Evolutionary conservation across 1,140 invertebrate genomes (phyloP), one percentile per base, ranked within the genome.

Genomic region (Aphelinus certus): DNA sequence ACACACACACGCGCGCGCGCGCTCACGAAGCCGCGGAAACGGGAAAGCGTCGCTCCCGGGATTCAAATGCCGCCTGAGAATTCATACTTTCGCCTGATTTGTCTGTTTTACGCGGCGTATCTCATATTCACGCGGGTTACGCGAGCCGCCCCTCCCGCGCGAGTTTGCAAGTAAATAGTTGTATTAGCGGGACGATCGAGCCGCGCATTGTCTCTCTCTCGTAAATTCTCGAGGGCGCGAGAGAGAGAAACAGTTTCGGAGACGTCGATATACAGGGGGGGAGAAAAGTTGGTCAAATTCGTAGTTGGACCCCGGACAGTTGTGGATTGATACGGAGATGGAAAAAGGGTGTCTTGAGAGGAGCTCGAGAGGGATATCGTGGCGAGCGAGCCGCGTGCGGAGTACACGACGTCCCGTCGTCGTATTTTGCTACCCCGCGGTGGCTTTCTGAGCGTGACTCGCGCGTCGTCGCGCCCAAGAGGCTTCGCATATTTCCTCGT

Each of bases 151-250:
- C 51, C 51, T 4, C 4, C 51, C 9, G 51, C 4, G 47, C 26
- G 53, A 49, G 58, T 71, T 71, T 53, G 66, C 66, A 68, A 68
- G 10, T 68, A 68, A 57, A 68, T 68, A 68, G 53, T 58, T 67
- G 43, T 65, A 65, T 65, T 65, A 65, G 47, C 63, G 49, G 26
- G 26, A 1, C 5, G 2, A 10, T 7, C 42, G 49, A 47, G 26
- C 1, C 7, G 10, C 5, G 46, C 42, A 26, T 26, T 26, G 26
- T 26, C 26, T 26, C 26, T 7, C 7, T 43, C 2, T 7, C 1
- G 58, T 43, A 43, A 60, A 43, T 43, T 43, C 58, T 60, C 42
- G 58, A 2, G 55, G 3, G 55, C 7, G 55, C 26, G 26, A 26
- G 26, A 26, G 26, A 26, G 26, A 26, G 26, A 26, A 26, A 26